Evolutionary conservation across 2,113 vertebrate species (phyloP).

Genomic region (Aspiorhynchus laticeps): DNA sequence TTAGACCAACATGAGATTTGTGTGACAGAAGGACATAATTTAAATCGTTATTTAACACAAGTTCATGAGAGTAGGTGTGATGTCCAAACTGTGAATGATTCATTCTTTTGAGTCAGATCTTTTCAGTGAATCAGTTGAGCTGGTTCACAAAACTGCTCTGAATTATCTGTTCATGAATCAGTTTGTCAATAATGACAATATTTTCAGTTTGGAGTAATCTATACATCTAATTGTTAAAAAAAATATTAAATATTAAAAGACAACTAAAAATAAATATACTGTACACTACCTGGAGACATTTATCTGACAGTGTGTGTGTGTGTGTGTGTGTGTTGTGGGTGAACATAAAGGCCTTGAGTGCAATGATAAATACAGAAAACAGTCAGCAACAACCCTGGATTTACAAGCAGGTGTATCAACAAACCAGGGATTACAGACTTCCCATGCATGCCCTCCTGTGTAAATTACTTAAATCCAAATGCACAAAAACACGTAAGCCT

Average conservation of each 20-base stretch:
- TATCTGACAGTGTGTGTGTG: neutral
- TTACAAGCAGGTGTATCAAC: slow-evolving; percentile 35
- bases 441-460: neutral
- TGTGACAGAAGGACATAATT: too few species aligned
- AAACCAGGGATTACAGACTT: slow-evolving; percentile 20
- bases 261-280: neutral
- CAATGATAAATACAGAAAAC: neutral
- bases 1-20: too few species aligned
- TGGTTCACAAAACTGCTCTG: too few species aligned
- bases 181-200: too few species aligned
- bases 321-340: neutral
- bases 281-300: neutral
- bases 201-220: too few species aligned
- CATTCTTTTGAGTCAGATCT: too few species aligned
- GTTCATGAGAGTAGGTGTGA: too few species aligned
- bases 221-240: too few species aligned
- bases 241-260: neutral
- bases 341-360: neutral
- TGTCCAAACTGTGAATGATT: too few species aligned
- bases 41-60: too few species aligned
- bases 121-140: too few species aligned
- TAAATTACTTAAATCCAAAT: neutral
- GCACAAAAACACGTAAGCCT: neutral
- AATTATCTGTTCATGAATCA: too few species aligned
- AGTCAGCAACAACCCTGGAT: slow-evolving; percentile 12